These are phyloP conservation scores for Lithosia quadra DNA, from an alignment of 2,888 invertebrate genomes.

Conservation along the genomic window DNA sequence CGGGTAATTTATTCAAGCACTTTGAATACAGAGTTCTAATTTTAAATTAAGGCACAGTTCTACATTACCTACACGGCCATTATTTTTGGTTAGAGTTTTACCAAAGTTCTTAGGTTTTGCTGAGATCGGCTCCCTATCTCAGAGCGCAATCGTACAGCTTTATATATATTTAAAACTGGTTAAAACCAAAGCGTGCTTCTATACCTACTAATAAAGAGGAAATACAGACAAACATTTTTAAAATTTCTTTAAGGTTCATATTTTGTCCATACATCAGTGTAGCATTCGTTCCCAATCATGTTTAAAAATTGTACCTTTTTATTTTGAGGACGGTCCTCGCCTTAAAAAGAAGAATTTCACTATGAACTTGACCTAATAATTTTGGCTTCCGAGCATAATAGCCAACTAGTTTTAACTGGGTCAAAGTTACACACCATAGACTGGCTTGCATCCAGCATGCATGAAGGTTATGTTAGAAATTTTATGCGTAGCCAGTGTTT, in stretches of 20 bases:
- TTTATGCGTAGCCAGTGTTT: conserved; percentile 43
- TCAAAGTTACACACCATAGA: conserved; percentile 56
- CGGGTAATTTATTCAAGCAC: background rate
- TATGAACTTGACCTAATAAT: conserved; percentile 28
- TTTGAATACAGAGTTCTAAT: background rate
- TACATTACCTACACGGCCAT: no score
- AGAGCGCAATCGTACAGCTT: no score
- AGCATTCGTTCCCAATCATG: no score
- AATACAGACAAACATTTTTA: no score
- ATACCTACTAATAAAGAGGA: no score
- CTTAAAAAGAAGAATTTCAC: conserved; percentile 1
- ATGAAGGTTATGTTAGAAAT: conserved; percentile 50
- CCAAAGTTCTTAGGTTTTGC: no score
- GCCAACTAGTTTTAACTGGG: conserved; percentile 45
- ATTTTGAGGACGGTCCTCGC: background rate
- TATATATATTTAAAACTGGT: no score
- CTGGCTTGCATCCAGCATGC: conserved; percentile 60
- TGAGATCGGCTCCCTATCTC: background rate
- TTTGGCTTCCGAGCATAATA: conserved; percentile 41
- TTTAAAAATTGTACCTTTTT: background rate
- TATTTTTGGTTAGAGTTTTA: no score
- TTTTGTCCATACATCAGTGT: no score
- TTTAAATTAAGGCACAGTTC: background rate
- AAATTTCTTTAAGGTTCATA: no score
- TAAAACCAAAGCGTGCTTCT: no score